A percentile compares a stretch with the other conserved stretches of the same genome.
Evolutionary conservation across 2,113 vertebrate genomes (phyloP).

Genomic region (Alces alces): DNA sequence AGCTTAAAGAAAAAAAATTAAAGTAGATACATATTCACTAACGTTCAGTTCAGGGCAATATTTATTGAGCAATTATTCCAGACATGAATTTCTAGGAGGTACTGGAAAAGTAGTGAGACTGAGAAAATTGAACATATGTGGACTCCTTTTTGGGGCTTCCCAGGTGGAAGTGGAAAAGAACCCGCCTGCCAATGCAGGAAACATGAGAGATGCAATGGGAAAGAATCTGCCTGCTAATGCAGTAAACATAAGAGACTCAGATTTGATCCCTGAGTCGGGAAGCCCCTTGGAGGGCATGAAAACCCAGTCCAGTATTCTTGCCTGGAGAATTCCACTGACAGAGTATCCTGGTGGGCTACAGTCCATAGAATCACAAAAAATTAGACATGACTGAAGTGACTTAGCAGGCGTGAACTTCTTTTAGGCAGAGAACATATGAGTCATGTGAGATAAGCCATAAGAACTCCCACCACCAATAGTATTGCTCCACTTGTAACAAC

Average conservation of each 20-base stretch:
- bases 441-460: neutral
- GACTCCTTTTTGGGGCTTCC: neutral
- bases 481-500: neutral
- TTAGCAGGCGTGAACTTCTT: neutral
- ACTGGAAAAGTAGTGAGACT: neutral
- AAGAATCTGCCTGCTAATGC: neutral
- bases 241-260: neutral
- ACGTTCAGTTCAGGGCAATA: neutral
- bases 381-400: neutral
- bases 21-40: neutral
- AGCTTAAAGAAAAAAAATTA: neutral
- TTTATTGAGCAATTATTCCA: neutral
- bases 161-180: neutral
- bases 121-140: neutral
- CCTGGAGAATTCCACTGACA: neutral
- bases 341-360: fast-evolving
- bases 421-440: neutral
- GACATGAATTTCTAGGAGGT: neutral
- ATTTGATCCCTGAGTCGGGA: neutral
- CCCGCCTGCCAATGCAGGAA: neutral
- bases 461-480: neutral
- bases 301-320: neutral
- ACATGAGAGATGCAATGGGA: neutral
- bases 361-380: neutral
- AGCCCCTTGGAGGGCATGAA: neutral